Conservation (phyloP, 2,797 vertebrate species). For the Sebastes nivosus region DNA sequence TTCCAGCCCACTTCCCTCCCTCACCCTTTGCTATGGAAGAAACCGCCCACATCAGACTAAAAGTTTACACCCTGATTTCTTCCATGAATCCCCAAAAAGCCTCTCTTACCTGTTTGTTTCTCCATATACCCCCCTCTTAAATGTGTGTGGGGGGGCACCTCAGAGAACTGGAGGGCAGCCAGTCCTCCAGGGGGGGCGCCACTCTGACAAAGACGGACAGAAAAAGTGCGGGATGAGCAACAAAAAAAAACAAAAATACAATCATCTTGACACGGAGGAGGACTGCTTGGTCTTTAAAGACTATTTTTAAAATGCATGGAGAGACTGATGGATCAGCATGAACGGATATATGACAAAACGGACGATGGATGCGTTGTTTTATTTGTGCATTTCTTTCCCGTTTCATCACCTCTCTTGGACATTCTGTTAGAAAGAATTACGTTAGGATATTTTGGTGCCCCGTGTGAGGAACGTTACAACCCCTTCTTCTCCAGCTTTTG, state of each 20-base stretch:
- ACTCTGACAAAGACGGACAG: constrained; percentile 45
- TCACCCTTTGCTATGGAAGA: constrained; percentile 33
- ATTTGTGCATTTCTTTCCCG: constrained; percentile 54
- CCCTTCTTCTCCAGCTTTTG: constrained; percentile 30
- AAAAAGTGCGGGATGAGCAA: constrained; percentile 36
- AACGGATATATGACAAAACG: constrained; percentile 46
- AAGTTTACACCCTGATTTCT: constrained; percentile 71
- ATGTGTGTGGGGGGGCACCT: constrained; percentile 30
- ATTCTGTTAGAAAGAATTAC: constrained; percentile 48
- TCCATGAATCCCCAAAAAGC: constrained; percentile 30
- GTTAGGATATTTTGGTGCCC: constrained; percentile 44
- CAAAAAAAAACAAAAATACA: constrained; percentile 26
- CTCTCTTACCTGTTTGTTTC: background rate
- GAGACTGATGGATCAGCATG: constrained; percentile 68
- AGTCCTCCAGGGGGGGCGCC: constrained; percentile 55
- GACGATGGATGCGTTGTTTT: constrained; percentile 51
- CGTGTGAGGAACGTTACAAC: constrained; percentile 30
- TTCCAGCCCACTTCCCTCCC: constrained; percentile 49
- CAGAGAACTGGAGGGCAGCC: constrained; percentile 62
- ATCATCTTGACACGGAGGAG: constrained; percentile 43
- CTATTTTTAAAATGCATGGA: constrained; percentile 68
- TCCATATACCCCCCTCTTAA: background rate
- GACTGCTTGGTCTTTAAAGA: constrained; percentile 57
- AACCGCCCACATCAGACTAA: constrained; percentile 36
- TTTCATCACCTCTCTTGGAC: constrained; percentile 46